A percentile compares a stretch with the other conserved stretches of the same genome.
Conservation (phyloP, 2,797 vertebrate genomes). For the Squalus acanthias region DNA sequence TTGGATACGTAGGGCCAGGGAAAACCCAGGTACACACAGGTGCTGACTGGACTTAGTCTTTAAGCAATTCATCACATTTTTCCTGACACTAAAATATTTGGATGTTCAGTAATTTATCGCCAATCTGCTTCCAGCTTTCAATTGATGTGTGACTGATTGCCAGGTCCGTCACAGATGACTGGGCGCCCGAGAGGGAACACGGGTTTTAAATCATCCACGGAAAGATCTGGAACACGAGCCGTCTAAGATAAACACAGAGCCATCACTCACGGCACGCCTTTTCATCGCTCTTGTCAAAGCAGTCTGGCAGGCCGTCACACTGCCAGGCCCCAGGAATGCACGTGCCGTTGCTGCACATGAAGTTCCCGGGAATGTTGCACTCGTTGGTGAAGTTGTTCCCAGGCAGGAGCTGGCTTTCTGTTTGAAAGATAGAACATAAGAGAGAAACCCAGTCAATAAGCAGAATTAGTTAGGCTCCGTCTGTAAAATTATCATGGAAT, state of each 20-base stretch:
- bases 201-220: neutral
- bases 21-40: neutral
- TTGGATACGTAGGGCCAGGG: neutral
- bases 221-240: neutral
- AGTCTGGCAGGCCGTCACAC: constrained; percentile 83
- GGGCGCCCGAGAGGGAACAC: neutral
- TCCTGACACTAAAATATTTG: neutral
- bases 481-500: no score
- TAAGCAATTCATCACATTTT: neutral
- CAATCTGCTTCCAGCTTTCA: constrained; percentile 4
- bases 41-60: neutral
- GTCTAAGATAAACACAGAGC: neutral
- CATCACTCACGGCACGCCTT: constrained; percentile 85
- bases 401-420: constrained; percentile 87
- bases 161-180: neutral
- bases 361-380: constrained; percentile 93
- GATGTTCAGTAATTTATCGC: neutral
- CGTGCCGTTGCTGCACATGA: constrained; percentile 88
- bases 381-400: constrained; percentile 90
- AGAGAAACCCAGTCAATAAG: neutral
- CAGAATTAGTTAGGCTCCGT: neutral
- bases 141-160: neutral
- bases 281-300: constrained; percentile 90
- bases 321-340: constrained; percentile 87
- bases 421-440: neutral